Conservation (phyloP, 2,113 vertebrate genomes). For the Catharus fuscescens region DNA sequence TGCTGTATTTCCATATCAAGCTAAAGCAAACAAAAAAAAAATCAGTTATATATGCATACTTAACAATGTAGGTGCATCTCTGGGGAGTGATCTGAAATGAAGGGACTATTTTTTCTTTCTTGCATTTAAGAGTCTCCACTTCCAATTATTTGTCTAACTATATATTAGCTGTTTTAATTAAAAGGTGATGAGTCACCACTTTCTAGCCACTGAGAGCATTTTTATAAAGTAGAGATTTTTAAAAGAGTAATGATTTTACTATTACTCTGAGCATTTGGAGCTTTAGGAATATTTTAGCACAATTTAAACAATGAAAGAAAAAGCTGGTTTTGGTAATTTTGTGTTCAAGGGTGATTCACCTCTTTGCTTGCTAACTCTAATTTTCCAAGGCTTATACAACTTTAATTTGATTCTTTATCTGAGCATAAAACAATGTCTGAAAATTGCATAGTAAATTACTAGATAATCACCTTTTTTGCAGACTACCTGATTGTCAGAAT, state of each 20-base stretch:
- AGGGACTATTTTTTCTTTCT: background rate
- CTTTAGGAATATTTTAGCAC: slow-evolving; percentile 48
- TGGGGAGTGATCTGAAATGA: slow-evolving; percentile 34
- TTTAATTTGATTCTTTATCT: slow-evolving; percentile 79
- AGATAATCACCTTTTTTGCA: slow-evolving; percentile 62
- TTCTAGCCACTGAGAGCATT: slow-evolving; percentile 50
- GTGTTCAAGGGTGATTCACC: slow-evolving; percentile 68
- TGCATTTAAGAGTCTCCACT: background rate
- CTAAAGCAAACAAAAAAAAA: slow-evolving; percentile 47
- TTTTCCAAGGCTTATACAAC: slow-evolving; percentile 73
- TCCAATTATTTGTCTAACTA: slow-evolving; percentile 53
- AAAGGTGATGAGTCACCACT: slow-evolving; percentile 60
- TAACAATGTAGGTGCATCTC: slow-evolving; percentile 6
- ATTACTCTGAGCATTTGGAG: slow-evolving; percentile 49
- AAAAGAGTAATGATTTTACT: slow-evolving; percentile 66
- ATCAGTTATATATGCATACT: background rate
- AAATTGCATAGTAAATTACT: slow-evolving; percentile 73
- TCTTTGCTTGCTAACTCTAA: slow-evolving; percentile 71
- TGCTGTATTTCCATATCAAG: slow-evolving; percentile 48
- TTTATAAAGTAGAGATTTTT: slow-evolving; percentile 50
- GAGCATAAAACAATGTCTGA: slow-evolving; percentile 62
- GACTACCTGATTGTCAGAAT: slow-evolving; percentile 61
- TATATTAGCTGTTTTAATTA: slow-evolving; percentile 67
- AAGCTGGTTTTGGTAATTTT: slow-evolving; percentile 59
- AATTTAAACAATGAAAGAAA: slow-evolving; percentile 51